Percentiles rank a stretch among this genome's conserved stretches.
phyloP scores from a whole-genome alignment of 2,797 vertebrate species.

The Threskiornis aethiopicus region DNA sequence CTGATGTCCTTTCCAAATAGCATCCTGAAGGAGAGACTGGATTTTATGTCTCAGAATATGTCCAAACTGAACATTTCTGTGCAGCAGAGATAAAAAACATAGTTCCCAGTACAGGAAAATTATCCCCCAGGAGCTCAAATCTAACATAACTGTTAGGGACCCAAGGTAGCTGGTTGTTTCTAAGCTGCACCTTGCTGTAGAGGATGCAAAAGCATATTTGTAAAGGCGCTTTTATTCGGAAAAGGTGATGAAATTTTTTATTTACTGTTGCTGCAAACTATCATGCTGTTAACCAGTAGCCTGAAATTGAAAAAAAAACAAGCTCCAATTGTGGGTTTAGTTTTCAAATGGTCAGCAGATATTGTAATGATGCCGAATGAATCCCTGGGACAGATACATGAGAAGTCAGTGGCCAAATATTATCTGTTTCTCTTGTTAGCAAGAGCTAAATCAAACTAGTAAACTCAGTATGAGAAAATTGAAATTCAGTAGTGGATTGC shows the following conservation, averaged over 20 bases:
- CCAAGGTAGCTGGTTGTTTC: neutral
- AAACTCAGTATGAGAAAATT: neutral
- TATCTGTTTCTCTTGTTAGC: neutral
- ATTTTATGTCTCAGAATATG: constrained; percentile 18
- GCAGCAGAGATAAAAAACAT: neutral
- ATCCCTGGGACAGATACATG: neutral
- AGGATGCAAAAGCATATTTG: neutral
- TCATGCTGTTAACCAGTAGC: neutral
- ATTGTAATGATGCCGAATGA: neutral
- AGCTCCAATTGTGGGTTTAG: neutral
- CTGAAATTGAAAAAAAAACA: neutral
- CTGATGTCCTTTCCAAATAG: neutral
- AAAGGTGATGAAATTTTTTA: neutral
- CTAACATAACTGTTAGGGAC: neutral
- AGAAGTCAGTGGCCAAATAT: neutral
- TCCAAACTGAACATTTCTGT: neutral
- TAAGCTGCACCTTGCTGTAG: neutral
- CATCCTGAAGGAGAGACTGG: constrained; percentile 13
- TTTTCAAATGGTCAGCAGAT: neutral
- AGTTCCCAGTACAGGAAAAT: neutral
- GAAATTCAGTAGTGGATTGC: neutral
- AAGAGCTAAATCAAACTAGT: neutral
- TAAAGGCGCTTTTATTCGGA: neutral
- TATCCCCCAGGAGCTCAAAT: neutral
- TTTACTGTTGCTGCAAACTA: neutral